Conservation (phyloP, 2,888 invertebrate species). For the Agyllia agylla region DNA sequence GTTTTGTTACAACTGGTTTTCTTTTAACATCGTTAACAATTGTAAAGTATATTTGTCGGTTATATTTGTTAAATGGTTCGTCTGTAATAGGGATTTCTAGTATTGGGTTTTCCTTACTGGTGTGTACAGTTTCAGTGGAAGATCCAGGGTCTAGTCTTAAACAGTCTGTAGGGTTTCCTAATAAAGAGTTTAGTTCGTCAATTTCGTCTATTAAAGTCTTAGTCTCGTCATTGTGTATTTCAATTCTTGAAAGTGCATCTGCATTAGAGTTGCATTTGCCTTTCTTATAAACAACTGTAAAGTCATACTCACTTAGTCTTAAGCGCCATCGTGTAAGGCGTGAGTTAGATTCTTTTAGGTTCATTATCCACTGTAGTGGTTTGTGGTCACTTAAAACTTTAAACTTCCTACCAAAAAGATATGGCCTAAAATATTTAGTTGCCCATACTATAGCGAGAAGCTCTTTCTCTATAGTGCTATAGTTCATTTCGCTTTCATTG, state of each 20-base stretch:
- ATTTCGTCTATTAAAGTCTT: not conserved
- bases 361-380: constrained; percentile 13
- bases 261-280: not conserved
- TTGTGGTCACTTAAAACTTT: constrained; percentile 6
- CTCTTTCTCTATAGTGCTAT: constrained; percentile 12
- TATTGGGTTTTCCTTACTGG: constrained; percentile 1
- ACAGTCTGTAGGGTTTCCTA: not conserved
- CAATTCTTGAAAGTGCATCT: not conserved
- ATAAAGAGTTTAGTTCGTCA: not conserved
- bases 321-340: constrained; percentile 1
- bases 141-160: not conserved
- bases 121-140: not conserved
- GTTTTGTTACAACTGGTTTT: constrained; percentile 46
- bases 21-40: constrained; percentile 52
- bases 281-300: not conserved
- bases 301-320: not conserved
- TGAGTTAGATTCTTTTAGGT: not conserved
- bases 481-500: not conserved
- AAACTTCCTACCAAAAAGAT: constrained; percentile 11
- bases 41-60: constrained; percentile 15
- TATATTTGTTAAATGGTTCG: constrained; percentile 8
- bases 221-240: not conserved
- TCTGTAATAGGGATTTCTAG: constrained; percentile 19
- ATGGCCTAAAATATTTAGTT: constrained; percentile 10
- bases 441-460: constrained; percentile 6